Conservation (phyloP, 2,113 vertebrate species). For the Paracyprichromis sp. region DNA sequence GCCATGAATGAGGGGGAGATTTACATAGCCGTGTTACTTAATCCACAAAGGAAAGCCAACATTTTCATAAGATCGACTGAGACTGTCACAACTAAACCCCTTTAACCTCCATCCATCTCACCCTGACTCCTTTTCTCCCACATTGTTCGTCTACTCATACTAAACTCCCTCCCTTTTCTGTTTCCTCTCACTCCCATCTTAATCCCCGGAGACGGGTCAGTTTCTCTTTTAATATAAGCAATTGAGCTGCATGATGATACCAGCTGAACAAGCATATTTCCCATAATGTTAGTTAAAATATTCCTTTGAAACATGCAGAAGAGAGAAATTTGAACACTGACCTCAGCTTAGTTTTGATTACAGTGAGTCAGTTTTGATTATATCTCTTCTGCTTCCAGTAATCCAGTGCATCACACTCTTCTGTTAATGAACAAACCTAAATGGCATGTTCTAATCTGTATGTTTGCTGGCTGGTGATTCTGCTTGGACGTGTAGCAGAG, state of each 20-base stretch:
- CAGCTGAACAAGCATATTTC: neutral
- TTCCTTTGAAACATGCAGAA: neutral
- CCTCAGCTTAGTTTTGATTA: neutral
- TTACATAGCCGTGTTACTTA: neutral
- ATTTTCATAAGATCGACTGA: neutral
- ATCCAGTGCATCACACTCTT: neutral
- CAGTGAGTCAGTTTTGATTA: neutral
- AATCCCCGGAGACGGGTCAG: neutral
- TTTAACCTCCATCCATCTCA: neutral
- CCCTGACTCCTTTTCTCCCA: slow-evolving; percentile 5
- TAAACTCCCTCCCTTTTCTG: neutral
- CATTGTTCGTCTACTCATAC: neutral
- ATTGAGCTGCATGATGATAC: neutral
- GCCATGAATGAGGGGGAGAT: neutral
- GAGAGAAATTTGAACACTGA: neutral
- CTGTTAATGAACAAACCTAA: neutral
- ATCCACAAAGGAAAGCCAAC: neutral
- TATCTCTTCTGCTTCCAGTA: neutral
- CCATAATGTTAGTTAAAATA: neutral
- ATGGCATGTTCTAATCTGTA: neutral
- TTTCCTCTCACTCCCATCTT: neutral
- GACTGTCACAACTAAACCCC: neutral
- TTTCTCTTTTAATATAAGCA: slow-evolving; percentile 13
- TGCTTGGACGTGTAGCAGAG: neutral
- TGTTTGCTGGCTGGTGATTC: neutral